Evolutionary conservation across 2,888 invertebrate species (phyloP).

Genomic region (Erebia aethiops): DNA sequence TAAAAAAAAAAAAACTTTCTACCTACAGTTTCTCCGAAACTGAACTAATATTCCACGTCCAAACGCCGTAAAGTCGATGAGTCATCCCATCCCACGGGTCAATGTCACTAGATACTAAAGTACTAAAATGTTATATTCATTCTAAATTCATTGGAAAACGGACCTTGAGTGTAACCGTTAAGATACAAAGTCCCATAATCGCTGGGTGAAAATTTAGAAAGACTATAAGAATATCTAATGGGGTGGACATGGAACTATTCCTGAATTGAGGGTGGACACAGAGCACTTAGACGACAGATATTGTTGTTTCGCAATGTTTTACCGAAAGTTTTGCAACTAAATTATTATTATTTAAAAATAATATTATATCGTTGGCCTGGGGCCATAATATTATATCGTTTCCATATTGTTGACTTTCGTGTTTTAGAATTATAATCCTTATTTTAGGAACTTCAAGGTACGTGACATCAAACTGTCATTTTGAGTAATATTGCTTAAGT

Average conservation of each 20-base stretch:
- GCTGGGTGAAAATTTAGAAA: constrained; percentile 36
- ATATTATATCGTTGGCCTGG: too few species aligned
- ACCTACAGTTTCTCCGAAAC: constrained; percentile 9
- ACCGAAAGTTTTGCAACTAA: neutral
- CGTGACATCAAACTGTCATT: too few species aligned
- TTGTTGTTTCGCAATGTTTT: neutral
- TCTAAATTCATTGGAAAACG: neutral
- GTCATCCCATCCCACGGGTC: constrained; percentile 52
- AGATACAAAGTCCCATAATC: neutral
- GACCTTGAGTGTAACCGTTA: neutral
- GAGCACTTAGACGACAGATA: constrained; percentile 20
- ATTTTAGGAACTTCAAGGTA: too few species aligned
- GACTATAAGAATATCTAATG: constrained; percentile 54
- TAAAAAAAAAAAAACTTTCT: too few species aligned
- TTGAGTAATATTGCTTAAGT: too few species aligned
- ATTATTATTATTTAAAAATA: neutral
- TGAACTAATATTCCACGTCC: constrained; percentile 20
- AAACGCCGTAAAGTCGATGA: constrained; percentile 42
- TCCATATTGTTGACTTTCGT: too few species aligned
- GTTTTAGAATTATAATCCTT: too few species aligned
- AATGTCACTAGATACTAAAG: constrained; percentile 56
- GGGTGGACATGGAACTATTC: constrained; percentile 52
- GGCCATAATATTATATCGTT: too few species aligned
- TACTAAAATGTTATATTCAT: constrained; percentile 32
- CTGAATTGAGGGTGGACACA: constrained; percentile 47